Conservation (phyloP, 2,113 vertebrate genomes). For the Prochilodus magdalenae region DNA sequence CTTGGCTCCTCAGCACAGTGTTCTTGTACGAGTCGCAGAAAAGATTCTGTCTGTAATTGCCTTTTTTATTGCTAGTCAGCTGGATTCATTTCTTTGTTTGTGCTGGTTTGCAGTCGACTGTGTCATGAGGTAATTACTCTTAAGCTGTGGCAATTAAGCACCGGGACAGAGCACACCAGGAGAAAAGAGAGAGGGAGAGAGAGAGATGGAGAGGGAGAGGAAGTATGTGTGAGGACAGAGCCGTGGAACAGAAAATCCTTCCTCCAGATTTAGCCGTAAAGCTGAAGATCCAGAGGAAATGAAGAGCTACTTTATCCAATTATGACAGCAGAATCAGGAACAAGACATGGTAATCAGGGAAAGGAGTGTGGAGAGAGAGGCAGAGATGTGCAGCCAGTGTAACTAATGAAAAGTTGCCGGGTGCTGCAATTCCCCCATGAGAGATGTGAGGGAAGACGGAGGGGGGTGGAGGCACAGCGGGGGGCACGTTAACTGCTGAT, state of each 20-base stretch:
- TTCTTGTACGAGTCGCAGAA: slow-evolving; percentile 18
- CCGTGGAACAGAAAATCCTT: slow-evolving; percentile 57
- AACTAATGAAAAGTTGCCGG: slow-evolving; percentile 54
- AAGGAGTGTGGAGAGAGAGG: slow-evolving; percentile 4
- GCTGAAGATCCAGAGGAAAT: slow-evolving; percentile 28
- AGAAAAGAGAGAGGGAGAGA: background rate
- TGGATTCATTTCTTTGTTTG: slow-evolving; percentile 34
- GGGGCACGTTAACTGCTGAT: background rate
- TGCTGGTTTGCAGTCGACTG: slow-evolving; percentile 1
- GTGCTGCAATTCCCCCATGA: slow-evolving; percentile 28
- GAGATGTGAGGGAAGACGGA: slow-evolving; percentile 27
- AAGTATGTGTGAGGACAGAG: background rate
- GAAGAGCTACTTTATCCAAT: slow-evolving; percentile 53
- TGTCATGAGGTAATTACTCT: slow-evolving; percentile 32
- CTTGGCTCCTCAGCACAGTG: slow-evolving; percentile 1
- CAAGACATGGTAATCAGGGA: slow-evolving; percentile 64
- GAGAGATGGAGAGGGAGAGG: background rate
- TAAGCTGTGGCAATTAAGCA: slow-evolving; percentile 27
- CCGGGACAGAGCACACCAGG: slow-evolving; percentile 16
- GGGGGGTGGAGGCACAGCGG: slow-evolving; percentile 8
- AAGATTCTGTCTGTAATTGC: background rate
- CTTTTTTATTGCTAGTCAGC: slow-evolving; percentile 35
- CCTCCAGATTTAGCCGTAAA: slow-evolving; percentile 54
- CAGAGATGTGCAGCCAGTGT: slow-evolving; percentile 25
- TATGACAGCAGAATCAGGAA: slow-evolving; percentile 67